A percentile compares a stretch with the other conserved stretches of the same genome.
phyloP scores from a whole-genome alignment of 1,140 invertebrate species.

The Macrocentrus cingulum region DNA sequence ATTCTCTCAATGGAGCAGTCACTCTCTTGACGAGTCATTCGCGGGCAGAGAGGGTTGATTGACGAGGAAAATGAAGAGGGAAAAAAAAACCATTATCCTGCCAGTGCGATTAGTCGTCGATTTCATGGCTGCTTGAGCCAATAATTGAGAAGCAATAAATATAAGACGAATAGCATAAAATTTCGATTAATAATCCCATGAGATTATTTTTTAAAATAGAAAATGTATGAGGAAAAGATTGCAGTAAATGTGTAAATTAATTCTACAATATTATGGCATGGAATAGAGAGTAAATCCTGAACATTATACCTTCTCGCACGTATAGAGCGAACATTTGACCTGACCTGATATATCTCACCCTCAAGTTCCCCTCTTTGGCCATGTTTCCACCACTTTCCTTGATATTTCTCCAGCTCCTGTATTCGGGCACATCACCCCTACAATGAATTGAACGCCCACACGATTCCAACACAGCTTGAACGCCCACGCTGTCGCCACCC shows the following conservation, averaged over 20 bases:
- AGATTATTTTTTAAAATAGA: too few relatives aligned
- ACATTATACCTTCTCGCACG: neutral
- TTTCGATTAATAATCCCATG: too few relatives aligned
- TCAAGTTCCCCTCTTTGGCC: neutral
- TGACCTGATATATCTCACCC: conserved; percentile 3
- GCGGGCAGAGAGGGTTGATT: neutral
- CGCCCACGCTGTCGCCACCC: conserved; percentile 27
- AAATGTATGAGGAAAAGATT: too few relatives aligned
- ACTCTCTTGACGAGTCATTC: too few relatives aligned
- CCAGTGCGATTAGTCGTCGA: neutral
- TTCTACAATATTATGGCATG: too few relatives aligned
- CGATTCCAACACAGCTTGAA: conserved; percentile 30
- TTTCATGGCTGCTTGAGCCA: neutral
- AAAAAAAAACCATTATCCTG: neutral
- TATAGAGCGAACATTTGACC: conserved; percentile 7
- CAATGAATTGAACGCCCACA: conserved; percentile 34
- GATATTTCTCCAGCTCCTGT: conserved; percentile 14
- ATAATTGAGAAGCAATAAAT: conserved; percentile 1
- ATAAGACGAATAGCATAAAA: too few relatives aligned
- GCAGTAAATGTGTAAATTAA: too few relatives aligned
- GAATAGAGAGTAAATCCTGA: neutral
- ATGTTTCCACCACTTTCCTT: neutral
- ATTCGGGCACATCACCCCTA: conserved; percentile 22
- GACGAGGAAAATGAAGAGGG: neutral
- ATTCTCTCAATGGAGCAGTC: too few relatives aligned